phyloP scores from a whole-genome alignment of 2,113 vertebrate species.

The Myotis yumanensis region DNA sequence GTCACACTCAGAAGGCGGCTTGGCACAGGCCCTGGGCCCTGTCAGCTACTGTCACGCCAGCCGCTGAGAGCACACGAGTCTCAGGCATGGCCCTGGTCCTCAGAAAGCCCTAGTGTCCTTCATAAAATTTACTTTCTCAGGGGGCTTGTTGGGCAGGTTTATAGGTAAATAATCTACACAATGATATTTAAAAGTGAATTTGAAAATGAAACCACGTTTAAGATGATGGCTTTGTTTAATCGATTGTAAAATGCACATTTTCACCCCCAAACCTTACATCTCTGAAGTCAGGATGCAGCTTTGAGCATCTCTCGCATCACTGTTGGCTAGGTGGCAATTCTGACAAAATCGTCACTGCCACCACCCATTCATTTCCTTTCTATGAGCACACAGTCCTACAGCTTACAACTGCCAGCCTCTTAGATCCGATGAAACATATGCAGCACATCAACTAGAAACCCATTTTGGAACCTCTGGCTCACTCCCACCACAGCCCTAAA shows the following conservation, averaged over 20 bases:
- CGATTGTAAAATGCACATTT: too few species aligned
- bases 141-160: neutral
- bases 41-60: neutral
- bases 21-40: neutral
- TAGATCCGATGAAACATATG: fast-evolving
- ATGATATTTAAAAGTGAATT: neutral
- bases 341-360: neutral
- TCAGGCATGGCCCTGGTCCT: neutral
- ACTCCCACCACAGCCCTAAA: neutral
- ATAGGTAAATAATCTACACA: neutral
- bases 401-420: fast-evolving
- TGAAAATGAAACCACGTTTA: neutral
- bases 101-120: neutral
- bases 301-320: fast-evolving
- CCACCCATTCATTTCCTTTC: neutral
- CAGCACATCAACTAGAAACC: fast-evolving
- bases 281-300: neutral
- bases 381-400: fast-evolving
- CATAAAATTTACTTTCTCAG: neutral
- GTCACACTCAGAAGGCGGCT: neutral
- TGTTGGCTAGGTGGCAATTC: neutral
- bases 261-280: neutral
- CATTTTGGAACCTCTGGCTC: neutral
- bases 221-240: neutral
- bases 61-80: neutral